Evolutionary conservation across 2,888 invertebrate species (phyloP), one percentile per base, ranked within the genome.

Genomic region (Synanthedon myopaeformis): DNA sequence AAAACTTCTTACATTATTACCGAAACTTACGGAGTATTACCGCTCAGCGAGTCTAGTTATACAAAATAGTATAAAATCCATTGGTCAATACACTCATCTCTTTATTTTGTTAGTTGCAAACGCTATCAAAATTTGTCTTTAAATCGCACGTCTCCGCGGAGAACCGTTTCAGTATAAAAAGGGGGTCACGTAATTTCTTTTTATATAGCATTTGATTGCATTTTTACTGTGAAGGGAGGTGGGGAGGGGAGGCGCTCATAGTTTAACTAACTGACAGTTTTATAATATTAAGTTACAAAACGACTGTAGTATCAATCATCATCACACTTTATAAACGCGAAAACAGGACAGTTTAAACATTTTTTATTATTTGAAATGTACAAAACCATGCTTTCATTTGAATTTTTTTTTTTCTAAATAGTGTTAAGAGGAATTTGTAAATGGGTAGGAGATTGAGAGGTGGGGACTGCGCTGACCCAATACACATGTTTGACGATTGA

Each of bases 381-480:
- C 86, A 86, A 87, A 86, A 82, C 81, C 79, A 82, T 81, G 81
- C 84, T 86, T 82, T 85, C 76, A 76, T 82, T 84, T 81, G 74
- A 79, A 77, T 79, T 76, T 77, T 79, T 77, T 82, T 79, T 79
- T 77, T 82, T 79, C 74, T 82, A 81, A 80, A 84, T 86, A 85
- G 82, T 69, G 69, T 78, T 85, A 86, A 85, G 86, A 80, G 74
- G 76, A 73, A 76, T 82, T 85, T 82, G 84, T 85, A 83, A 79
- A 82, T 80, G 83, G 74, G 67, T 63, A 72, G 23, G 23, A 49
- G 19, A 45, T 13, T 45, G 45, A 45, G 3, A 14, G 23, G 35
- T 35, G 45, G 45, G 14, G 45, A 45, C 45, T 14, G 45, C 45
- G 14, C 12, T 19, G 49, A 49, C 49, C 17, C 17, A 49, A 17